A percentile compares a stretch with the other conserved stretches of the same genome.
phyloP scores from a whole-genome alignment of 2,113 vertebrate species.

The Oriolus oriolus region DNA sequence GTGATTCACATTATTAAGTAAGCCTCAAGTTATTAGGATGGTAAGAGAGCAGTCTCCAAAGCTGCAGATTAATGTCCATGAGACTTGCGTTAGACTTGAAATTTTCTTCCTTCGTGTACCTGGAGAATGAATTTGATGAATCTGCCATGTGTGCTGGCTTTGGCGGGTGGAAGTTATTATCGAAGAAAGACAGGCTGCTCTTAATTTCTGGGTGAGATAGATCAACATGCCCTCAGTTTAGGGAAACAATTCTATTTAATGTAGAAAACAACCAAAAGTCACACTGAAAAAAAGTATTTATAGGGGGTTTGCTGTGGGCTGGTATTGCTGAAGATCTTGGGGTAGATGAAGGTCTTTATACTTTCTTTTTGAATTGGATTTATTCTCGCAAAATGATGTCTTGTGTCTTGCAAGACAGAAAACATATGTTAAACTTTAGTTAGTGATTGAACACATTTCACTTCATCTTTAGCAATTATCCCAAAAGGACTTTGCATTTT shows the following conservation, averaged over 20 bases:
- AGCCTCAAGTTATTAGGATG: constrained; percentile 30
- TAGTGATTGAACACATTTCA: background rate
- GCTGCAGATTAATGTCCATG: constrained; percentile 15
- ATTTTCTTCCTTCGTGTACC: background rate
- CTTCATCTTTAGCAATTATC: background rate
- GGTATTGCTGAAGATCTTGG: background rate
- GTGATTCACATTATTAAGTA: constrained; percentile 38
- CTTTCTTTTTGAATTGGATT: background rate
- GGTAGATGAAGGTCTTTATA: background rate
- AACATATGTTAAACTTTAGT: background rate
- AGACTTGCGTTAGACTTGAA: constrained; percentile 11
- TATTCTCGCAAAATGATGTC: background rate
- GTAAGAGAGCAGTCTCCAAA: constrained; percentile 14
- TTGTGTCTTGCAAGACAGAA: background rate
- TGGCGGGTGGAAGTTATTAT: constrained; percentile 38
- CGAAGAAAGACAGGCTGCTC: background rate
- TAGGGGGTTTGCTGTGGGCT: background rate
- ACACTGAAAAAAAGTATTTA: background rate
- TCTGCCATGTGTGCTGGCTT: background rate
- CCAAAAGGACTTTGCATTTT: background rate
- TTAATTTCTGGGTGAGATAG: background rate
- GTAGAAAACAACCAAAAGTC: background rate
- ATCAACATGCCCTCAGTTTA: background rate
- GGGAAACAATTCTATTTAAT: background rate
- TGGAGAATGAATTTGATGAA: constrained; percentile 13